Base-by-base conservation (phyloP, 2,888 invertebrate genomes). In the Brachyptera risi region DNA sequence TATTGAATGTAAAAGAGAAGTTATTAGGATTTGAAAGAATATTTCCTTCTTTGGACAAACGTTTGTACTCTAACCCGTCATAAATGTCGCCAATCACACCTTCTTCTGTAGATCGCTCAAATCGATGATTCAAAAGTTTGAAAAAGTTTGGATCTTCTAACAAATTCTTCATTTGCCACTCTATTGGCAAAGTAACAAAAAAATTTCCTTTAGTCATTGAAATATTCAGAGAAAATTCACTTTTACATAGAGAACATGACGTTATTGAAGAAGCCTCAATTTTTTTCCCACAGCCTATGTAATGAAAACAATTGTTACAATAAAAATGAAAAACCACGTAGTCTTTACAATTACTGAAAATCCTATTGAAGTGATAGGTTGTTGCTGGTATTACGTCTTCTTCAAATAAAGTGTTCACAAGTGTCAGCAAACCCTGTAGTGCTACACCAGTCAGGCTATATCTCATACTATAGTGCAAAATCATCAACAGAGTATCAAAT, bases 1-100 rank as follows among this genome's bases (percentile, higher is more conserved):
- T 35, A 19, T 58, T 58, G 13, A 58, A 58, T 5, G 35, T 47
- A 26, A 58, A 24, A 5, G 58, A 31, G 5, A 44, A 44, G 17
- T 58, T 58, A 9, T 44, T 44, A 2, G 15, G 2, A 26, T 58
- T 21, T 17, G 44, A 24, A 3, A 47, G 38, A 11, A 44, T 23
- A 1, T 31, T 19, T 4, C 26, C 44, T 44, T 23, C 5, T 23
- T 44, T 23, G 17, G 26, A 40, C 1, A 58, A 13, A 17, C 15
- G 26, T 21, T 23, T 31, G 15, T 58, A 58, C 3, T 31, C 21
- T 11, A 47, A 17, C 5, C 58, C 58, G 44, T 58, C 58, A 58
- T 27, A 58, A 24, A 58, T 58, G 24, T 58, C 58, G 9, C 19
- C n/a, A 2, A 58, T 58, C n/a, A 11, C 15, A 26, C 27, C 26